Conservation (phyloP, 1,140 invertebrate species). For the Fopius arisanus region DNA sequence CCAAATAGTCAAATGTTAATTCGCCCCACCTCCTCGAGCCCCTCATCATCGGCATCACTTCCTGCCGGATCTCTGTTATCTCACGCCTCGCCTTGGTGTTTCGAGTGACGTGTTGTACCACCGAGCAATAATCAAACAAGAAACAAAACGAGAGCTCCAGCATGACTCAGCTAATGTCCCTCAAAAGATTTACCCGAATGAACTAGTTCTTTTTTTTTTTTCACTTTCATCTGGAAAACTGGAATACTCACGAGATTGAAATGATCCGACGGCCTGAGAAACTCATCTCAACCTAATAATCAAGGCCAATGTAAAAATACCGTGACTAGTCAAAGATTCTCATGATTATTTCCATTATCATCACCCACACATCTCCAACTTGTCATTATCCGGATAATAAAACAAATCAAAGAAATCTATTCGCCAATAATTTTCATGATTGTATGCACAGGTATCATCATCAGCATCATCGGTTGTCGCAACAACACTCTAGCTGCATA, state of each 20-base stretch:
- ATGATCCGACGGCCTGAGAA: constrained; percentile 26
- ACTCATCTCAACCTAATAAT: background rate
- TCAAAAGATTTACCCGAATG: constrained; percentile 11
- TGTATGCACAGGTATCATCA: constrained; percentile 8
- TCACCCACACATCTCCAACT: background rate
- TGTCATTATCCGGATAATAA: background rate
- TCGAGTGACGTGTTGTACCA: constrained; percentile 54
- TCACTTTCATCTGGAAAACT: constrained; percentile 10
- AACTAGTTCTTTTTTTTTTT: constrained; percentile 14
- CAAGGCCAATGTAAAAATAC: background rate
- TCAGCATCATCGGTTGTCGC: background rate
- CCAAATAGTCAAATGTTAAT: background rate
- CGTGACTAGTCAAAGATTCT: background rate
- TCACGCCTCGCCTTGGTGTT: constrained; percentile 63
- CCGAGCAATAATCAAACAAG: background rate
- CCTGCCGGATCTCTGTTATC: constrained; percentile 41
- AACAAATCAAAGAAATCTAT: background rate
- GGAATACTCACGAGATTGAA: background rate
- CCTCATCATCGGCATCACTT: constrained; percentile 28
- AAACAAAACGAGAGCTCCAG: constrained; percentile 22
- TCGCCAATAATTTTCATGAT: background rate
- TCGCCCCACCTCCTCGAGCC: background rate
- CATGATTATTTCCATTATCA: background rate
- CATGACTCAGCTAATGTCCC: background rate
- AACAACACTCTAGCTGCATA: background rate